Percentiles rank a stretch among this genome's conserved stretches.
Conservation (phyloP, 2,797 vertebrate genomes). For the Lacerta bilineata region DNA sequence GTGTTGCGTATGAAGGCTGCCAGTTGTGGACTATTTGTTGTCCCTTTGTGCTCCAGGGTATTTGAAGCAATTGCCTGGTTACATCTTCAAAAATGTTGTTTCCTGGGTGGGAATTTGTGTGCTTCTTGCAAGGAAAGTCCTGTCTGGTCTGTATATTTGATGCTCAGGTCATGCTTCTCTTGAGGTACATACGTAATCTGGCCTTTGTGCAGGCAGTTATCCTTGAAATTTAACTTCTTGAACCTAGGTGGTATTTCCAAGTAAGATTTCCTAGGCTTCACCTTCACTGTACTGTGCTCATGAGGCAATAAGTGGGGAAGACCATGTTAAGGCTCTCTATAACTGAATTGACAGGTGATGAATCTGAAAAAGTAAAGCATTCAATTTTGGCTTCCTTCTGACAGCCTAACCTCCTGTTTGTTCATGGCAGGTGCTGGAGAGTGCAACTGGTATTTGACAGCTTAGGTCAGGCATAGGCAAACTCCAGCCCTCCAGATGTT, state of each 20-base stretch:
- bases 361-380: background rate
- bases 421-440: slow-evolving; percentile 36
- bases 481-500: no score
- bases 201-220: background rate
- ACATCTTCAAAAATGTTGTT: background rate
- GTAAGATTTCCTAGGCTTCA: background rate
- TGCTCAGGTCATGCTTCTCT: background rate
- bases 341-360: background rate
- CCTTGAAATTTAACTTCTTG: background rate
- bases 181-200: background rate
- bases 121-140: background rate
- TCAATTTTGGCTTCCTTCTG: background rate
- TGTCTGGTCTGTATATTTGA: background rate
- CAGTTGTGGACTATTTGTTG: background rate
- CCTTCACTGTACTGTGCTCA: background rate
- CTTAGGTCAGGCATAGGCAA: no score
- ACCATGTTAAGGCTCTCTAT: background rate
- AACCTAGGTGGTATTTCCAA: slow-evolving; percentile 5
- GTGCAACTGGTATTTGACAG: slow-evolving; percentile 47
- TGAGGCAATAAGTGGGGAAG: background rate
- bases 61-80: background rate
- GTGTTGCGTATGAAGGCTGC: background rate
- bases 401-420: slow-evolving; percentile 7
- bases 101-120: background rate
- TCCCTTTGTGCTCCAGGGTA: background rate